Conservation (phyloP, 2,888 invertebrate genomes). For the Altica lythri region DNA sequence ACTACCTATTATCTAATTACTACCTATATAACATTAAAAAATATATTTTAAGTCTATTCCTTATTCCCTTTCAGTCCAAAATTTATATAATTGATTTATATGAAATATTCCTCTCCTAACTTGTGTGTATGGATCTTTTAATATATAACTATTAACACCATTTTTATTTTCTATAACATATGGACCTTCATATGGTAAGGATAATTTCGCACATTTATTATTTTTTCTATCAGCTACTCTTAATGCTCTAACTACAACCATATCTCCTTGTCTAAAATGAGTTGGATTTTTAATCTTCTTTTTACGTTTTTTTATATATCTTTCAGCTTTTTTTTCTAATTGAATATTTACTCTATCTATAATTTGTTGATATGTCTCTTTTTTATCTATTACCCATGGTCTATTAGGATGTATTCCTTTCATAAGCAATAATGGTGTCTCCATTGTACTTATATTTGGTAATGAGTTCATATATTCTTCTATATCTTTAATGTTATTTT, state of each 20-base stretch:
- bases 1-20: too few species aligned
- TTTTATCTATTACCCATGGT: neutral
- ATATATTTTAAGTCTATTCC: too few species aligned
- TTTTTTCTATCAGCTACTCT: neutral
- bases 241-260: conserved; percentile 1
- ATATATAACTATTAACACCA: conserved; percentile 4
- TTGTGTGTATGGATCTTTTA: too few species aligned
- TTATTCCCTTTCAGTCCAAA: too few species aligned
- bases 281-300: neutral
- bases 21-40: too few species aligned
- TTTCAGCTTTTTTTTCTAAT: neutral
- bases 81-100: too few species aligned
- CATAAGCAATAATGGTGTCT: neutral
- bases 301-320: neutral
- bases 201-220: neutral
- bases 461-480: neutral
- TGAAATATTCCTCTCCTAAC: too few species aligned
- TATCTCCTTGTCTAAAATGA: neutral
- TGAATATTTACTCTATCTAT: neutral
- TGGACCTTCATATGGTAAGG: conserved; percentile 2
- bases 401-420: neutral
- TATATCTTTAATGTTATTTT: neutral
- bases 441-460: neutral
- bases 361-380: neutral
- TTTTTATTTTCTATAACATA: conserved; percentile 2